A percentile compares a stretch with the other conserved stretches of the same genome.
Conservation (phyloP, 2,888 invertebrate genomes). For the Sepiola atlantica region DNA sequence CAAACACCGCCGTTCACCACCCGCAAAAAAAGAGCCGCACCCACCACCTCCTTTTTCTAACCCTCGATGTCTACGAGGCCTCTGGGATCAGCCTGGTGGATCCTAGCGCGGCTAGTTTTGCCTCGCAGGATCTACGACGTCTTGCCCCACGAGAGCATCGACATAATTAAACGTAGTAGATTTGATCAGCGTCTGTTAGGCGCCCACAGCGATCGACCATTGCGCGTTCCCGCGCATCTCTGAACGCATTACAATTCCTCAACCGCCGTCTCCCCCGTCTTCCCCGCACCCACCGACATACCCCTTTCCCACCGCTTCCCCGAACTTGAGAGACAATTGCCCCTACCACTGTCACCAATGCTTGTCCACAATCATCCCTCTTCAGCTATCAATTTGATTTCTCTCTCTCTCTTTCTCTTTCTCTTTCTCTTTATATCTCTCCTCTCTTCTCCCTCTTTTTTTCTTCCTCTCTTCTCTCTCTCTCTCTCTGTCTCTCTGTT, state of each 20-base stretch:
- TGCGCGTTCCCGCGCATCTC: conserved; percentile 32
- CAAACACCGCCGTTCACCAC: not conserved
- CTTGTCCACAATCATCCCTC: not conserved
- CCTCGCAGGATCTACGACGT: conserved; percentile 19
- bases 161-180: conserved; percentile 32
- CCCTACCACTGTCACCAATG: not conserved
- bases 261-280: too few relatives aligned
- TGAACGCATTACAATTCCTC: not conserved
- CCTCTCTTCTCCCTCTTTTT: too few relatives aligned
- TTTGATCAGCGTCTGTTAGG: conserved; percentile 32
- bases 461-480: too few relatives aligned
- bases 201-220: conserved; percentile 32
- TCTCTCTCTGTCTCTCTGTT: too few relatives aligned
- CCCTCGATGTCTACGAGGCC: not conserved
- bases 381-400: not conserved
- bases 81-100: conserved; percentile 22
- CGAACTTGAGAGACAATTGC: not conserved
- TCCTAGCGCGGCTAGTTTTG: not conserved
- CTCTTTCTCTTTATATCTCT: too few relatives aligned
- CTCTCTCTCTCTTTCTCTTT: too few relatives aligned
- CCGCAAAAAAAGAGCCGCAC: not conserved
- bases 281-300: too few relatives aligned
- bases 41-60: not conserved
- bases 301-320: not conserved
- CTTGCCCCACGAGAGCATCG: conserved; percentile 19